Base-by-base conservation (phyloP, 1,140 invertebrate species). In the Probaryconus sp. region DNA sequence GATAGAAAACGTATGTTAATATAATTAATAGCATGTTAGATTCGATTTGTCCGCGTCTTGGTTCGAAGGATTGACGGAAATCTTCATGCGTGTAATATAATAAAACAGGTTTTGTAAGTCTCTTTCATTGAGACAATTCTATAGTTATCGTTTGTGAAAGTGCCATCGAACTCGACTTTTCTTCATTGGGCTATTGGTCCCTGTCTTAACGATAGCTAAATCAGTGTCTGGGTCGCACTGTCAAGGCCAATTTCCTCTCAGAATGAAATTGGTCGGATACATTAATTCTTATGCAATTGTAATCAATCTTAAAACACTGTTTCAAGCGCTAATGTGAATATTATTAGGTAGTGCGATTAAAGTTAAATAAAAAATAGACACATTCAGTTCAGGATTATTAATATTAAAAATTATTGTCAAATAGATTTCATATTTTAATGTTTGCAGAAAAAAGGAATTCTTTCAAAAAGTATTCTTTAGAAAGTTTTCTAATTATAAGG, bases 81-180 rank as follows among this genome's bases (percentile, higher is more conserved):
- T 65, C 53, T 42, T 51, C 72, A 40, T 61, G 53, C 48, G 65
- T 67, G 55, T 51, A 71, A 58, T 70, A 60, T 18, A 69, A 75
- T 55, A 47, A 79, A 79, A 80, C 77, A 72, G 75, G 78, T 80
- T 80, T 78, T 63, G 55, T 60, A 53, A 67, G 74, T 74, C 31
- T 45, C 33, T n/a, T n/a, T 45, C 47, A 42, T 24, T 65, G 65
- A 70, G 43, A 70, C 68, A 79, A 78, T 78, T 79, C 63, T 76
- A 76, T 76, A 74, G 72, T 75, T 76, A 73, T 69, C 50, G 73
- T 58, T 79, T 76, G 83, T 82, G 83, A 86, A 86, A 86, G 83
- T 85, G 76, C 78, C 83, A 84, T 84, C 83, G 83, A 84, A 82
- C 82, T 61, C 79, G 47, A 48, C 37, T 74, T 70, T 70, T 72